Percentiles rank a stretch among this genome's conserved stretches.
phyloP scores from a whole-genome alignment of 2,113 vertebrate species.

The Tychaedon coryphoeus region DNA sequence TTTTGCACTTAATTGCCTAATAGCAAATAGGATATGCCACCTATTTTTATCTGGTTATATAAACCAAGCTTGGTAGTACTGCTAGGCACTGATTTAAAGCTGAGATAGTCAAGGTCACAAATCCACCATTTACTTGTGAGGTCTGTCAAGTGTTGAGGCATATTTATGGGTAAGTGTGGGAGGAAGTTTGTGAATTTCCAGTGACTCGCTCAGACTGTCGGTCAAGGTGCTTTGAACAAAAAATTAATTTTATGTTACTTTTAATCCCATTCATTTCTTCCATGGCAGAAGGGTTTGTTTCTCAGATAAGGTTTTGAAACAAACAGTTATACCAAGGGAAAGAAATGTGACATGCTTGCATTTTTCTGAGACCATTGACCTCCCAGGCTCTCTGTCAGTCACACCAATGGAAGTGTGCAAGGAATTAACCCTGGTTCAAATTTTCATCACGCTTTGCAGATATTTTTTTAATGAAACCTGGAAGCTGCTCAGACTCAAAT shows the following conservation, averaged over 20 bases:
- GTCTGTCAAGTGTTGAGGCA: not conserved
- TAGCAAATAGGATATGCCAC: conserved; percentile 25
- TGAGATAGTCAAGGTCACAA: conserved; percentile 42
- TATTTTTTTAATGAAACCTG: not conserved
- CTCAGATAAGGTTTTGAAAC: conserved; percentile 23
- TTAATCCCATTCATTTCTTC: conserved; percentile 2
- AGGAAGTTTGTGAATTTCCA: conserved; percentile 8
- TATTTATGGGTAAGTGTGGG: conserved; percentile 44
- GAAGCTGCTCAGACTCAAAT: not conserved
- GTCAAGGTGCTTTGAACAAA: conserved; percentile 16
- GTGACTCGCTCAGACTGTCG: not conserved
- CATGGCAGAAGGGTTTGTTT: not conserved
- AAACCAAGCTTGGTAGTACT: not conserved
- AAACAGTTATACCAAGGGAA: not conserved
- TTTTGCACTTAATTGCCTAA: not conserved
- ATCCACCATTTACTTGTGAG: not conserved
- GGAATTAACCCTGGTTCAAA: not conserved
- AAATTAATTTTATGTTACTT: conserved; percentile 25
- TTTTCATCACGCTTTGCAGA: not conserved
- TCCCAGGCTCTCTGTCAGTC: not conserved
- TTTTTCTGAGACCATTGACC: not conserved
- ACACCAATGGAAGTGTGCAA: not conserved
- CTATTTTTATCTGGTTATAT: conserved; percentile 31
- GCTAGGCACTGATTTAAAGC: conserved; percentile 42
- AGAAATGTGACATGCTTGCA: not conserved